These are phyloP conservation scores for Rattus rattus DNA, from an alignment of 2,113 vertebrate species.

Conservation along the genomic window DNA sequence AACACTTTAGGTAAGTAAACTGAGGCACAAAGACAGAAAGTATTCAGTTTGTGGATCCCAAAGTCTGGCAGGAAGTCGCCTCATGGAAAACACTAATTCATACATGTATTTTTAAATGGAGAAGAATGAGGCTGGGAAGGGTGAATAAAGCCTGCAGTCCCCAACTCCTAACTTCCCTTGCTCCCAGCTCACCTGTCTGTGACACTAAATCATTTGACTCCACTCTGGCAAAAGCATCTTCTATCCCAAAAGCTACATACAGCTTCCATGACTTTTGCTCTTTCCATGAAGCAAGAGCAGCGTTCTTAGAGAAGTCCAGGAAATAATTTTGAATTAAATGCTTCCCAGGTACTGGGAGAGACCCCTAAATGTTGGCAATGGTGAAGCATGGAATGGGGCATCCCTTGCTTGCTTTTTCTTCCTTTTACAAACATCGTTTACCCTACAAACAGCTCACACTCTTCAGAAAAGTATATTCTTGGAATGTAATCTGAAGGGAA, in stretches of 20 bases:
- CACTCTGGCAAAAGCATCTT: conserved; percentile 52
- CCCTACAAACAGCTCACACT: background rate
- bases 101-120: background rate
- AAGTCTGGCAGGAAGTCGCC: background rate
- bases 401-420: background rate
- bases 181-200: background rate
- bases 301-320: background rate
- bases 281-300: background rate
- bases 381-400: background rate
- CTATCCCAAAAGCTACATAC: conserved; percentile 16
- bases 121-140: background rate
- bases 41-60: background rate
- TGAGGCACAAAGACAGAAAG: background rate
- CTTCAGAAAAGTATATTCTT: conserved; percentile 6
- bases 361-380: background rate
- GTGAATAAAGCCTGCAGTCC: conserved; percentile 10
- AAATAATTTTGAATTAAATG: conserved; percentile 57
- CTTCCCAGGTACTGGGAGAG: conserved; percentile 41
- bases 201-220: conserved; percentile 20
- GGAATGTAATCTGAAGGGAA: conserved; percentile 27
- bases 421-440: conserved; percentile 10
- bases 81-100: background rate
- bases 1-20: conserved; percentile 17
- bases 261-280: conserved; percentile 50
- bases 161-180: conserved; percentile 1